phyloP scores from a whole-genome alignment of 2,888 invertebrate species.

The Leptura quadrifasciata region DNA sequence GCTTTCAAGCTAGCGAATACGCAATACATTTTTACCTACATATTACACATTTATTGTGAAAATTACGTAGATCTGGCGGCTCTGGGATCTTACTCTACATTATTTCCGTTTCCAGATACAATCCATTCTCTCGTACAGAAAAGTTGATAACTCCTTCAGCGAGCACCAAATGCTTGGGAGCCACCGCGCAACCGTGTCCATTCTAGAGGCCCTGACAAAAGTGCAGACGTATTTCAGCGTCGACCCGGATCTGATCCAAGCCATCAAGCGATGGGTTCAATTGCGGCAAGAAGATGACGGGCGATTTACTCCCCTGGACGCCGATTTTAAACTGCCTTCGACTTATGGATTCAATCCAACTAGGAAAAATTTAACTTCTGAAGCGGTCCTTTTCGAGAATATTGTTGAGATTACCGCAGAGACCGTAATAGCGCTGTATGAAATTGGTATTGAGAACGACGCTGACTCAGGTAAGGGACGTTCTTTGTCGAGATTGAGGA shows the following conservation, averaged over 20 bases:
- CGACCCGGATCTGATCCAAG: slow-evolving; percentile 78
- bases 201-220: slow-evolving; percentile 78
- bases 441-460: slow-evolving; percentile 75
- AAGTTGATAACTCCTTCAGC: slow-evolving; percentile 81
- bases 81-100: too few relatives aligned
- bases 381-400: slow-evolving; percentile 76
- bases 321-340: slow-evolving; percentile 74
- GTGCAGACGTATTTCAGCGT: slow-evolving; percentile 79
- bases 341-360: slow-evolving; percentile 53
- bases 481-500: background rate
- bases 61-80: too few relatives aligned
- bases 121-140: slow-evolving; percentile 78
- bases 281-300: slow-evolving; percentile 78
- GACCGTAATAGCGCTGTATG: slow-evolving; percentile 78
- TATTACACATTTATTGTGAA: too few relatives aligned
- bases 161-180: slow-evolving; percentile 80
- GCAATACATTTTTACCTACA: too few relatives aligned
- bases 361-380: slow-evolving; percentile 73
- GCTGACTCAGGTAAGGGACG: slow-evolving; percentile 61
- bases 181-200: slow-evolving; percentile 78
- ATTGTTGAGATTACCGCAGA: slow-evolving; percentile 80
- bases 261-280: slow-evolving; percentile 80
- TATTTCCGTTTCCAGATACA: slow-evolving; percentile 75
- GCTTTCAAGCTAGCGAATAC: too few relatives aligned
- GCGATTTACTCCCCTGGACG: slow-evolving; percentile 77